Conservation (phyloP, 1,140 invertebrate species). For the Zeugodacus cucurbitae region DNA sequence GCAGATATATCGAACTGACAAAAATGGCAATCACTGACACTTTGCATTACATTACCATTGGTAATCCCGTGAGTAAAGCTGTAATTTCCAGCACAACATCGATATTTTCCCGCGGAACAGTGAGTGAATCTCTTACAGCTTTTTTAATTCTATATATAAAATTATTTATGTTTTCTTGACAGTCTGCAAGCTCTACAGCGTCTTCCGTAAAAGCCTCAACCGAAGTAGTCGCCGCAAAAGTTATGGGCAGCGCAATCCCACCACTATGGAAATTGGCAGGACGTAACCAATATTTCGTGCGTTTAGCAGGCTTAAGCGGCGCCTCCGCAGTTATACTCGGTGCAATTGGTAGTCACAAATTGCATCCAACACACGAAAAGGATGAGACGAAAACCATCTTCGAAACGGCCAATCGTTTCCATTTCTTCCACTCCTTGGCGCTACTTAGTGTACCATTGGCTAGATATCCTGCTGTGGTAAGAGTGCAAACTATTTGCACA, state of each 20-base stretch:
- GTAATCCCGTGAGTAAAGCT: conserved; percentile 45
- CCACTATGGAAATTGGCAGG: conserved; percentile 71
- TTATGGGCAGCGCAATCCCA: conserved; percentile 56
- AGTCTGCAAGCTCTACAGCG: background rate
- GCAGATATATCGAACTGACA: background rate
- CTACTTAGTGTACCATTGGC: conserved; percentile 79
- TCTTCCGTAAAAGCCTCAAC: background rate
- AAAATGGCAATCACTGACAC: conserved; percentile 43
- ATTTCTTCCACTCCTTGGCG: conserved; percentile 86
- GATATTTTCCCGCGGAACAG: conserved; percentile 28
- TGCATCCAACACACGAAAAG: conserved; percentile 68
- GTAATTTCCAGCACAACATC: conserved; percentile 27
- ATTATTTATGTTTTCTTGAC: background rate
- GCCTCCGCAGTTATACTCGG: conserved; percentile 84
- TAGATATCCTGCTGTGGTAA: conserved; percentile 75
- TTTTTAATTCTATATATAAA: background rate
- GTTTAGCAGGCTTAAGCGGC: conserved; percentile 81
- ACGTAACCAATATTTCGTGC: conserved; percentile 72
- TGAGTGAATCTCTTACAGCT: background rate
- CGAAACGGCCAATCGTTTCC: conserved; percentile 87
- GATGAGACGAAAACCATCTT: conserved; percentile 77
- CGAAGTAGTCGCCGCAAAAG: conserved; percentile 2
- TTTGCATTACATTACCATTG: conserved; percentile 41
- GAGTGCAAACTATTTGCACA: background rate
- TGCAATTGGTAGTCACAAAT: conserved; percentile 89